Percentiles rank a stretch among this genome's conserved stretches.
Conservation (phyloP, 2,113 vertebrate genomes). For the Meriones unguiculatus region DNA sequence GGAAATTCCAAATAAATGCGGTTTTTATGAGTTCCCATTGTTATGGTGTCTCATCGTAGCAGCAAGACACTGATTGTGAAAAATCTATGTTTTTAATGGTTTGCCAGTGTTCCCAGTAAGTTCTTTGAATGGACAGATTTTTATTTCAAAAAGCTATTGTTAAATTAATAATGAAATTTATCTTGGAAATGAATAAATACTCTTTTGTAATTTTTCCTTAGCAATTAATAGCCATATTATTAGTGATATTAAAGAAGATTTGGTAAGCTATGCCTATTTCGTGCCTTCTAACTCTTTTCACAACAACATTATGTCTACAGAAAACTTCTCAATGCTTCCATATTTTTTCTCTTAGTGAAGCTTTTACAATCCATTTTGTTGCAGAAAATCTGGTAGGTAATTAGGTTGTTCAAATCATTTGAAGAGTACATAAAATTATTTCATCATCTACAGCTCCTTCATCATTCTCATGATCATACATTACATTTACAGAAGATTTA, state of each 20-base stretch:
- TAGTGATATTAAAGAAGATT: background rate
- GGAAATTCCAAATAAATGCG: background rate
- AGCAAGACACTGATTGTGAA: background rate
- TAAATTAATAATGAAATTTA: conserved; percentile 12
- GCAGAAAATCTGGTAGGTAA: background rate
- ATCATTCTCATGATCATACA: background rate
- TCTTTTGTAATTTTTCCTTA: background rate
- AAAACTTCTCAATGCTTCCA: background rate
- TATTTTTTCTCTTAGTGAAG: background rate
- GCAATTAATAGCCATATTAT: background rate
- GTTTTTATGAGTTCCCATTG: background rate
- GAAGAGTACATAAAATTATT: background rate
- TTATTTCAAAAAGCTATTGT: background rate
- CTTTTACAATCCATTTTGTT: background rate
- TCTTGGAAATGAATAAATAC: background rate
- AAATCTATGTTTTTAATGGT: background rate
- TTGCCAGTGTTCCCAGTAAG: background rate
- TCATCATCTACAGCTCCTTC: background rate
- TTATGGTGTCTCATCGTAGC: background rate
- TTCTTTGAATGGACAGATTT: background rate
- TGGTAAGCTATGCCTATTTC: background rate
- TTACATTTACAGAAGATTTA: background rate
- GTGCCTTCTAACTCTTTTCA: background rate
- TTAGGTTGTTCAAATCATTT: background rate
- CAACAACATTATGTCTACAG: background rate